Evolutionary conservation across 1,140 invertebrate genomes (phyloP).

Genomic region (Brachionus angularis): DNA sequence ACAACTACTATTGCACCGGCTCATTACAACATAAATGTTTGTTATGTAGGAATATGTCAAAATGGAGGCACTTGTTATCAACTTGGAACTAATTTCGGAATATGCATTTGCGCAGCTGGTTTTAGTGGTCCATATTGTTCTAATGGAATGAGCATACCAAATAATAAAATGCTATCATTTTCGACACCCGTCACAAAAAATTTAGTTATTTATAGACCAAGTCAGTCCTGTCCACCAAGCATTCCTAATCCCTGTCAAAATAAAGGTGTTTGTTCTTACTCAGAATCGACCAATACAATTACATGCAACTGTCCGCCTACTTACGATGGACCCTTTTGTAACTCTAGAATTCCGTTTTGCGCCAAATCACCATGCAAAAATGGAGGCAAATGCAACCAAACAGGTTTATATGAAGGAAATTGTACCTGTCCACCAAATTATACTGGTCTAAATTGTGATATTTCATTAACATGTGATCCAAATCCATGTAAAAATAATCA

Average conservation of each 20-base stretch:
- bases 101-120: background rate
- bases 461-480: slow-evolving; percentile 19
- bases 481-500: slow-evolving; percentile 41
- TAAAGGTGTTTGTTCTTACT: slow-evolving; percentile 15
- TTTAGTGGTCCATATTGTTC: slow-evolving; percentile 28
- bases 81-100: background rate
- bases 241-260: slow-evolving; percentile 42
- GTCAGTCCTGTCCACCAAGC: background rate
- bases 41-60: slow-evolving; percentile 35
- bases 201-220: background rate
- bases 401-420: background rate
- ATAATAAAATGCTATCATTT: too few species aligned
- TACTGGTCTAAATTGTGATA: slow-evolving; percentile 38
- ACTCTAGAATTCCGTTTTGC: slow-evolving; percentile 44
- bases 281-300: slow-evolving; percentile 36
- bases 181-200: background rate
- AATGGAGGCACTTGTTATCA: slow-evolving; percentile 23
- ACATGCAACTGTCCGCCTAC: slow-evolving; percentile 70
- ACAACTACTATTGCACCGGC: background rate
- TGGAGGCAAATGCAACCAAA: slow-evolving; percentile 45
- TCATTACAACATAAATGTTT: slow-evolving; percentile 4
- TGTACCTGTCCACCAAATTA: slow-evolving; percentile 24
- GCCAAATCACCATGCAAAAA: slow-evolving; percentile 45
- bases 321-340: slow-evolving; percentile 49
- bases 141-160: background rate